Conservation (phyloP, 2,888 invertebrate genomes). For the Drosophila mimica region DNA sequence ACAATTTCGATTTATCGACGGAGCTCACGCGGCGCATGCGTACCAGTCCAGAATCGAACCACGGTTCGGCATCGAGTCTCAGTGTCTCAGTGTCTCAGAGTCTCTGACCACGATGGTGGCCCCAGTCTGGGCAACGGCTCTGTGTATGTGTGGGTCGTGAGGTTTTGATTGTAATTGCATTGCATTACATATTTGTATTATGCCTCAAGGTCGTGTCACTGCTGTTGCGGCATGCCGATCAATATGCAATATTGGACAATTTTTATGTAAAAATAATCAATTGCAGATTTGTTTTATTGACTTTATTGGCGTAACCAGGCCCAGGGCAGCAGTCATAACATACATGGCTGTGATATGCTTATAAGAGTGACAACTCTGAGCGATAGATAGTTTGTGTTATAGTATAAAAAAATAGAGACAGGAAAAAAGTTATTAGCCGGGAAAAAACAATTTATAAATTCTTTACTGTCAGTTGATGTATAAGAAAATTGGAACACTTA, state of each 20-base stretch:
- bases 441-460: slow-evolving; percentile 1
- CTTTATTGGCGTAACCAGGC: slow-evolving; percentile 57
- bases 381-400: slow-evolving; percentile 48
- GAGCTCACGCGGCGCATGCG: slow-evolving; percentile 75
- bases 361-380: slow-evolving; percentile 54
- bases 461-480: neutral
- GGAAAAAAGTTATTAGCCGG: slow-evolving; percentile 7
- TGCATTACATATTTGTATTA: slow-evolving; percentile 75
- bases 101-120: slow-evolving; percentile 51
- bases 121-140: slow-evolving; percentile 26
- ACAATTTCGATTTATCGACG: slow-evolving; percentile 77
- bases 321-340: slow-evolving; percentile 45
- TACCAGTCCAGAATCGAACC: slow-evolving; percentile 14
- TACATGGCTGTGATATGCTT: slow-evolving; percentile 37
- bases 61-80: neutral
- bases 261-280: slow-evolving; percentile 74
- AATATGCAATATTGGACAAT: slow-evolving; percentile 64
- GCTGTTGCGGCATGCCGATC: slow-evolving; percentile 46
- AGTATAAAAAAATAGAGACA: slow-evolving; percentile 5
- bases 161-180: slow-evolving; percentile 78
- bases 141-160: slow-evolving; percentile 72
- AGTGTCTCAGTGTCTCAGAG: neutral
- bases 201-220: slow-evolving; percentile 76
- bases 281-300: slow-evolving; percentile 73
- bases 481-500: neutral